Conservation (phyloP, 2,113 vertebrate genomes). For the Zootoca vivipara region DNA sequence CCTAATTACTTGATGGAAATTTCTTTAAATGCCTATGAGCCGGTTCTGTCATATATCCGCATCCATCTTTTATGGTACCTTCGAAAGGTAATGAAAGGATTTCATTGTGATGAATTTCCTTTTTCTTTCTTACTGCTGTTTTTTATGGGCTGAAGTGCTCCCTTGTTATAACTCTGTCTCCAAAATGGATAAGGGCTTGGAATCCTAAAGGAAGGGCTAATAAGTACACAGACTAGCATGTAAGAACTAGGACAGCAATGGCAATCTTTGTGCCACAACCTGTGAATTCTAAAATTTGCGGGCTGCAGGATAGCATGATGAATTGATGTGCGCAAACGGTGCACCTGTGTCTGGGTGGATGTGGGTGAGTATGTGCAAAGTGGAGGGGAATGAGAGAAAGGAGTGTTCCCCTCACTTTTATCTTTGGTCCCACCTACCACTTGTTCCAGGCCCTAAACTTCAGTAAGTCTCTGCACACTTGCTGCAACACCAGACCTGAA, state of each 20-base stretch:
- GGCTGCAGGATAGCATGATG: no score
- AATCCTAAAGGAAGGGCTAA: slow-evolving; percentile 34
- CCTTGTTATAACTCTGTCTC: slow-evolving; percentile 50
- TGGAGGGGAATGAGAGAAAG: no score
- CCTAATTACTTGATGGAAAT: slow-evolving; percentile 66
- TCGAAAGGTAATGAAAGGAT: slow-evolving; percentile 25
- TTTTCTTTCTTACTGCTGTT: slow-evolving; percentile 37
- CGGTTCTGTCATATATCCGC: slow-evolving; percentile 38
- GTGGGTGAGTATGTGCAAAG: no score
- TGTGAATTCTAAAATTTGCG: slow-evolving; percentile 21
- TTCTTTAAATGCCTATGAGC: slow-evolving; percentile 51
- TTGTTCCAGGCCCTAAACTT: no score
- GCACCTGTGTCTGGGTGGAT: no score
- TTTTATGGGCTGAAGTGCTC: slow-evolving; percentile 43
- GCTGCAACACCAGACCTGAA: not conserved
- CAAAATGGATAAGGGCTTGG: slow-evolving; percentile 4
- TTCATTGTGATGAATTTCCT: slow-evolving; percentile 50
- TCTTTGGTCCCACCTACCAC: no score
- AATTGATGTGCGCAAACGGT: no score
- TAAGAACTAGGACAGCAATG: not conserved
- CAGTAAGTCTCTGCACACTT: not conserved
- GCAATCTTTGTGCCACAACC: not conserved
- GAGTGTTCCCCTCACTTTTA: no score
- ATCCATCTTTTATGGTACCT: slow-evolving; percentile 50
- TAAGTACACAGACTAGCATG: not conserved